Conservation (phyloP, 2,113 vertebrate genomes). For the Panthera leo region DNA sequence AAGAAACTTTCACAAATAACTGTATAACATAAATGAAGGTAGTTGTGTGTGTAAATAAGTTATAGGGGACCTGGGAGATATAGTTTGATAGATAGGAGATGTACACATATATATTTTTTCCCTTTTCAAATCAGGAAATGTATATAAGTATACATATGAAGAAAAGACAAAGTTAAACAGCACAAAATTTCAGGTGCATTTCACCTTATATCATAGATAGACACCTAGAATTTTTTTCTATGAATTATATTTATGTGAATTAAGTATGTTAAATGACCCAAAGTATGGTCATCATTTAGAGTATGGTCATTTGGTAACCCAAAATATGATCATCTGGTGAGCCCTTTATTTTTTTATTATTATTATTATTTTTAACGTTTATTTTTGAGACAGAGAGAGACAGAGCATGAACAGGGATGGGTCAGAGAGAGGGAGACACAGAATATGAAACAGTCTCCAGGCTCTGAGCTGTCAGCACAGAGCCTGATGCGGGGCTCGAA, state of each 20-base stretch:
- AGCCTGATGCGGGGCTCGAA: too few relatives aligned
- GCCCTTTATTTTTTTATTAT: background rate
- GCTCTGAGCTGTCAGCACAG: too few relatives aligned
- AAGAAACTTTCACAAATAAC: background rate
- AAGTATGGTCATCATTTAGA: background rate
- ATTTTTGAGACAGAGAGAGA: too few relatives aligned
- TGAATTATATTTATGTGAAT: slow-evolving; percentile 14
- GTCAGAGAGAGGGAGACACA: too few relatives aligned
- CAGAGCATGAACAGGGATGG: too few relatives aligned
- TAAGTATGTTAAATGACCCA: background rate
- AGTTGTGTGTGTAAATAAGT: background rate
- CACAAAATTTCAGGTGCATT: background rate
- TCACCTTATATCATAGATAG: background rate
- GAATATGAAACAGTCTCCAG: too few relatives aligned
- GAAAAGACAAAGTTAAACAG: slow-evolving; percentile 9
- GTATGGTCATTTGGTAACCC: background rate
- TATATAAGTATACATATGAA: background rate
- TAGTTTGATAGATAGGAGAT: background rate
- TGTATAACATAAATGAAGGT: background rate
- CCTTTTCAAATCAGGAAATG: slow-evolving; percentile 1
- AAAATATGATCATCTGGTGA: background rate
- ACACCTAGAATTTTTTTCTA: background rate
- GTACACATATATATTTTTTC: background rate
- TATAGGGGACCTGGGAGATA: background rate
- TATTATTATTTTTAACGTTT: too few relatives aligned